phyloP scores from a whole-genome alignment of 2,888 invertebrate species.

The Priocnemis perturbator region DNA sequence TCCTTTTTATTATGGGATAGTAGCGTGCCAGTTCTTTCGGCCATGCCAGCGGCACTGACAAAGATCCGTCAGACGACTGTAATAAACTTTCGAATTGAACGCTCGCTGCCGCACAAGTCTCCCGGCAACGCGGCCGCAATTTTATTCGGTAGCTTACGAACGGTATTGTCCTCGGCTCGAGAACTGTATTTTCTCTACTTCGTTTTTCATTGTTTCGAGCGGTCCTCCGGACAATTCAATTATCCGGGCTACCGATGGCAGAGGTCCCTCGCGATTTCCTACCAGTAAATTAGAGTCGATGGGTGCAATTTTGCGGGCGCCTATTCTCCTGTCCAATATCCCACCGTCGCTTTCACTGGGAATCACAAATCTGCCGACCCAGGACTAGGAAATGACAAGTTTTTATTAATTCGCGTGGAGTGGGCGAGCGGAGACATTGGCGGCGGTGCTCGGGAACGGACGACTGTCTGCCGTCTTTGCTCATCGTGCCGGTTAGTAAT shows the following conservation, averaged over 20 bases:
- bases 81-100: conserved; percentile 38
- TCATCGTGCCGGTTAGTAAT: no score
- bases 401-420: not conserved
- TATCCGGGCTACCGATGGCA: conserved; percentile 22
- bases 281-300: conserved; percentile 46
- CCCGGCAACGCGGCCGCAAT: conserved; percentile 18
- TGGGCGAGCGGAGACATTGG: no score
- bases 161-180: conserved; percentile 26
- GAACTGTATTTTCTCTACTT: conserved; percentile 17
- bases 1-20: not conserved
- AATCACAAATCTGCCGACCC: conserved; percentile 17
- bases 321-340: not conserved
- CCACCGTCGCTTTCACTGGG: conserved; percentile 28
- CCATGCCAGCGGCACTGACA: conserved; percentile 11
- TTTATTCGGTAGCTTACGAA: conserved; percentile 34
- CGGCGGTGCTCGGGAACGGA: no score
- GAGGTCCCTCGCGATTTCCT: conserved; percentile 30
- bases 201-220: conserved; percentile 32
- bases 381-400: not conserved
- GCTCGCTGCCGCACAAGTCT: not conserved
- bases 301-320: conserved; percentile 14
- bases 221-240: conserved; percentile 44
- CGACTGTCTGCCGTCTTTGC: not conserved
- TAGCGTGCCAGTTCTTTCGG: not conserved
- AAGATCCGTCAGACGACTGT: conserved; percentile 21